These are phyloP conservation scores for Sminthurides aquaticus DNA, from an alignment of 2,888 invertebrate species.

Conservation along the genomic window DNA sequence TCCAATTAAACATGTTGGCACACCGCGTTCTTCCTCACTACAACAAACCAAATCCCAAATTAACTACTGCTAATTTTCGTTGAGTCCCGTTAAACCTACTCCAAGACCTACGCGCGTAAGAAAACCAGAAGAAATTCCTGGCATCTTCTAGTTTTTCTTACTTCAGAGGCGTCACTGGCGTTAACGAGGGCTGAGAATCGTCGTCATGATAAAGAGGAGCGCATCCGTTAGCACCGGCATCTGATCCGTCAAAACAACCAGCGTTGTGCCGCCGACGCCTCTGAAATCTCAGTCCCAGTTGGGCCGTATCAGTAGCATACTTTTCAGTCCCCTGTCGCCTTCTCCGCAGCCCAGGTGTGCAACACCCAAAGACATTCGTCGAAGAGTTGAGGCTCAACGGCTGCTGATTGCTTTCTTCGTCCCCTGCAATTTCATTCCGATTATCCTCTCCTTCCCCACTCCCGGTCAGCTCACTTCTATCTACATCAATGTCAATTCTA, in stretches of 20 bases:
- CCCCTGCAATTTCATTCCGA: slow-evolving; percentile 3
- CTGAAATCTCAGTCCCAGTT: slow-evolving; percentile 71
- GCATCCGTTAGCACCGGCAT: slow-evolving; percentile 20
- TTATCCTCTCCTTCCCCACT: neutral
- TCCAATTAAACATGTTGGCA: slow-evolving; percentile 39
- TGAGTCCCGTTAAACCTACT: no score
- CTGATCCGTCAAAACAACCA: slow-evolving; percentile 31
- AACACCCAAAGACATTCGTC: slow-evolving; percentile 44
- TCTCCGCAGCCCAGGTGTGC: slow-evolving; percentile 60
- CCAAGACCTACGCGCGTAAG: neutral
- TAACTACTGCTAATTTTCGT: no score
- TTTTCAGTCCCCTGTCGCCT: slow-evolving; percentile 69
- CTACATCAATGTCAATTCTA: neutral
- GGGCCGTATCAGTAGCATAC: slow-evolving; percentile 76
- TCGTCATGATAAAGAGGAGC: slow-evolving; percentile 14
- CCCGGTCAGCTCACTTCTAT: neutral
- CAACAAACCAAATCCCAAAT: no score
- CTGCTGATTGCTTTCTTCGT: slow-evolving; percentile 4
- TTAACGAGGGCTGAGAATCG: neutral
- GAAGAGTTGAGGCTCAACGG: neutral
- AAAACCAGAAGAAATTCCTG: neutral
- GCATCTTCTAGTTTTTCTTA: neutral
- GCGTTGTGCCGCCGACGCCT: slow-evolving; percentile 53
- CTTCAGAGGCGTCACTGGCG: slow-evolving; percentile 3
- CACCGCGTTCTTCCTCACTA: slow-evolving; percentile 39